phyloP scores from a whole-genome alignment of 2,888 invertebrate species.

The Drosophila infuscata region DNA sequence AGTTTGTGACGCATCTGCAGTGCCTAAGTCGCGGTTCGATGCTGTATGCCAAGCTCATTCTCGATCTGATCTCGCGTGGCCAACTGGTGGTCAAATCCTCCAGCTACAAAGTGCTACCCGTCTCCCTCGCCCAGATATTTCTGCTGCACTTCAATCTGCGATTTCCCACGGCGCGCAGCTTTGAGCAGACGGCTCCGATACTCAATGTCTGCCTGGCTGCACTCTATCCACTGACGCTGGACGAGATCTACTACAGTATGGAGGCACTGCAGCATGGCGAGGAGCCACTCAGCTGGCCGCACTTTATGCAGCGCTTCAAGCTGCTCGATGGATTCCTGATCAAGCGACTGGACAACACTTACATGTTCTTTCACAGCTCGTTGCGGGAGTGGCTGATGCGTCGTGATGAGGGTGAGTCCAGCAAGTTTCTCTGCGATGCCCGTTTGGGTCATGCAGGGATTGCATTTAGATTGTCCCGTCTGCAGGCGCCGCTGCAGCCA shows the following conservation, averaged over 20 bases:
- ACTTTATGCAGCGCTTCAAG: constrained; percentile 95
- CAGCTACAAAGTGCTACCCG: constrained; percentile 96
- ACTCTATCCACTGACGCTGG: constrained; percentile 94
- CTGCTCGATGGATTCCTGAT: constrained; percentile 94
- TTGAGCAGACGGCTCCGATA: constrained; percentile 95
- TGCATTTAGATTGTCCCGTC: constrained; percentile 94
- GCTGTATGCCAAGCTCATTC: constrained; percentile 94
- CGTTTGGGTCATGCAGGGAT: constrained; percentile 96
- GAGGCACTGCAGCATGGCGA: constrained; percentile 92
- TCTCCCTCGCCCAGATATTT: constrained; percentile 95
- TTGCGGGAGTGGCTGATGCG: constrained; percentile 97
- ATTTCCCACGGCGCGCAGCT: constrained; percentile 95
- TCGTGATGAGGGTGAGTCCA: constrained; percentile 93
- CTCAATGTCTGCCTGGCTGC: constrained; percentile 96
- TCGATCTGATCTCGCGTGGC: constrained; percentile 96
- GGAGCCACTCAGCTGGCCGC: constrained; percentile 94
- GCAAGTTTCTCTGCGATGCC: constrained; percentile 97
- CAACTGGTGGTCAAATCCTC: constrained; percentile 96
- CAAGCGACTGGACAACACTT: constrained; percentile 95
- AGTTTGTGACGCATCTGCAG: constrained; percentile 94
- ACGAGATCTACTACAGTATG: constrained; percentile 97
- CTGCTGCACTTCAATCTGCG: constrained; percentile 95
- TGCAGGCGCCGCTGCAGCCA: constrained; percentile 93
- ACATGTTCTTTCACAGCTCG: constrained; percentile 99
- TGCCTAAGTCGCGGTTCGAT: constrained; percentile 95